Base-by-base conservation (phyloP, 2,113 vertebrate species). In the Myotis yumanensis region DNA sequence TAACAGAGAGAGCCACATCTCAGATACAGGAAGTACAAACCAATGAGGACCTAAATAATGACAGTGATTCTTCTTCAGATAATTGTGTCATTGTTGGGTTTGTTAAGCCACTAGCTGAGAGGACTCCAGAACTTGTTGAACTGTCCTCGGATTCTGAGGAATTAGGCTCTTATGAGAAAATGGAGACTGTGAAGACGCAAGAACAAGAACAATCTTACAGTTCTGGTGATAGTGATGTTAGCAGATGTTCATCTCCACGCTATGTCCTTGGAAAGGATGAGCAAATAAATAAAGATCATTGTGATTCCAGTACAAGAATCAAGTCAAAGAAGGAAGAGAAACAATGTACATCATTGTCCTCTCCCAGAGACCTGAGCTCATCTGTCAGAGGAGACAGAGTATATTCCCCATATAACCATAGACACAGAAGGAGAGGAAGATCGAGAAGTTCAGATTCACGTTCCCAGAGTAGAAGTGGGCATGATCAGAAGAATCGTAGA, bases 121-220 rank as follows among this genome's bases (percentile, higher is more conserved):
- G 99, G 92, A 99, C 99, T 3, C 99, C 99, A 54, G 99, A 99
- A 97, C 98, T 99, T 86, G 99, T 99, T 84, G 98, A 99, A 91
- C 98, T 99, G 59, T 99, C 99, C 23, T 99, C 99, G 0, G 98
- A 99, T 96, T 98, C 98, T 15, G 99, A 99, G 71, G 98, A 98
- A 8, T 99, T 99, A 16, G 94, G 97, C 15, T 96, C 89, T 71
- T 98, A 98, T 6, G 98, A 98, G 32, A 98, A 97, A 57, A 96
- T 84, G 48, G 98, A 98, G 94, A 97, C 97, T 0, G 93, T 90
- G 73, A 98, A 97, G 73, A 97, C 98, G 32, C 98, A 98, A 93
- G 97, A 94, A 69, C 98, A 98, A 88, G 97, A 99, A 35, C 98
- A 98, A 30, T 99, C 98, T 95, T 97, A 35, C 18, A 98, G 97